Evolutionary conservation across 92 coral and sea anemone genomes (phyloP).

Genomic region (Muricea muricata): DNA sequence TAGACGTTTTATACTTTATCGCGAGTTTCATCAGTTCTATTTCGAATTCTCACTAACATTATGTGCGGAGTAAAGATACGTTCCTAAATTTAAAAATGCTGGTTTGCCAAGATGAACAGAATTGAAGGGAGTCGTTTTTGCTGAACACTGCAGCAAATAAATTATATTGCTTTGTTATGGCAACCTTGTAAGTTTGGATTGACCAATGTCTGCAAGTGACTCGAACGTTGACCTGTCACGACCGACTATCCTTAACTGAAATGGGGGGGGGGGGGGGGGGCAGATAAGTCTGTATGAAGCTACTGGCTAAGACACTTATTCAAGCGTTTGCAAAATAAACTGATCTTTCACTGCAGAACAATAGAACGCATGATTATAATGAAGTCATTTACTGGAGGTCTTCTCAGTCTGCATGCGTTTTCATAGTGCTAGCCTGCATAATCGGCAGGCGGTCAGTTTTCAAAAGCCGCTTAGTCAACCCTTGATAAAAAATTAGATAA

Average conservation of each 20-base stretch:
- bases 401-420: background rate
- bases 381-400: background rate
- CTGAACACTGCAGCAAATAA: background rate
- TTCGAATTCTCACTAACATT: too few relatives aligned
- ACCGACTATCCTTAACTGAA: background rate
- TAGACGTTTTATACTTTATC: too few relatives aligned
- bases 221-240: background rate
- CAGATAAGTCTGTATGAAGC: background rate
- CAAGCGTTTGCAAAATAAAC: background rate
- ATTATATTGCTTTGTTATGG: background rate
- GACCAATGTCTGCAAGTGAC: background rate
- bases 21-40: too few relatives aligned
- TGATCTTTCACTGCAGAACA: background rate
- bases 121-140: background rate
- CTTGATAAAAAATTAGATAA: too few relatives aligned
- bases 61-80: too few relatives aligned
- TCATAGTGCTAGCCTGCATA: too few relatives aligned
- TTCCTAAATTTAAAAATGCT: too few relatives aligned
- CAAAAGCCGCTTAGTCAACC: too few relatives aligned
- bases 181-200: background rate
- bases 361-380: background rate
- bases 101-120: background rate
- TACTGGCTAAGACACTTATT: background rate
- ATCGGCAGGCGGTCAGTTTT: too few relatives aligned
- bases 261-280: background rate